These are phyloP conservation scores for Urechis unicinctus DNA, from an alignment of 2,888 invertebrate genomes.

Conservation along the genomic window DNA sequence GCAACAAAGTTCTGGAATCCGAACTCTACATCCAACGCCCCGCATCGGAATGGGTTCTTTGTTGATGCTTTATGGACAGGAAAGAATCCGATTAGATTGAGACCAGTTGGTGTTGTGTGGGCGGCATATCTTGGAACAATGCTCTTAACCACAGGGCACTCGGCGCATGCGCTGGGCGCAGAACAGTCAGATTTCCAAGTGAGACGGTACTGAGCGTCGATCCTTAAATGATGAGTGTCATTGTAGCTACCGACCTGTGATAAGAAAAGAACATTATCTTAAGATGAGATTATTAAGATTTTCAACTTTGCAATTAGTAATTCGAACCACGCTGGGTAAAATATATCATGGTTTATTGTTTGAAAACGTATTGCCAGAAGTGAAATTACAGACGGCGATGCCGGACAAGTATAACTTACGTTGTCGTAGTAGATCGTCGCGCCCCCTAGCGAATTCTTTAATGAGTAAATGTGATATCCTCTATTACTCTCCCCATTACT, in stretches of 20 bases:
- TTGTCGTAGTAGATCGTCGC: not conserved
- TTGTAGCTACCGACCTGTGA: slow-evolving; percentile 46
- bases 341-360: too few relatives aligned
- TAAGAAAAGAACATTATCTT: slow-evolving; percentile 7
- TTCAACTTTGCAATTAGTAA: too few relatives aligned
- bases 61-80: slow-evolving; percentile 45
- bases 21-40: slow-evolving; percentile 35
- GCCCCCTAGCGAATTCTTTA: slow-evolving; percentile 2
- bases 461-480: slow-evolving; percentile 39
- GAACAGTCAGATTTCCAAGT: slow-evolving; percentile 28
- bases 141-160: slow-evolving; percentile 25
- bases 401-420: too few relatives aligned
- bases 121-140: slow-evolving; percentile 12
- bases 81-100: slow-evolving; percentile 49
- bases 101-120: slow-evolving; percentile 25
- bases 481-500: slow-evolving; percentile 36
- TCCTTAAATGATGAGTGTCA: slow-evolving; percentile 38
- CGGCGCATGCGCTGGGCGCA: slow-evolving; percentile 28
- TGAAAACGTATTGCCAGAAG: too few relatives aligned
- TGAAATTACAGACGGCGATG: too few relatives aligned
- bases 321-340: too few relatives aligned
- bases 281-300: not conserved
- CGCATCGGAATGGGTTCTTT: slow-evolving; percentile 42
- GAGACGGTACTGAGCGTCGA: slow-evolving; percentile 29
- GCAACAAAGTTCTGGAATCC: slow-evolving; percentile 49